These are phyloP conservation scores for Alauda arvensis DNA, from an alignment of 2,797 vertebrate genomes.

Conservation along the genomic window DNA sequence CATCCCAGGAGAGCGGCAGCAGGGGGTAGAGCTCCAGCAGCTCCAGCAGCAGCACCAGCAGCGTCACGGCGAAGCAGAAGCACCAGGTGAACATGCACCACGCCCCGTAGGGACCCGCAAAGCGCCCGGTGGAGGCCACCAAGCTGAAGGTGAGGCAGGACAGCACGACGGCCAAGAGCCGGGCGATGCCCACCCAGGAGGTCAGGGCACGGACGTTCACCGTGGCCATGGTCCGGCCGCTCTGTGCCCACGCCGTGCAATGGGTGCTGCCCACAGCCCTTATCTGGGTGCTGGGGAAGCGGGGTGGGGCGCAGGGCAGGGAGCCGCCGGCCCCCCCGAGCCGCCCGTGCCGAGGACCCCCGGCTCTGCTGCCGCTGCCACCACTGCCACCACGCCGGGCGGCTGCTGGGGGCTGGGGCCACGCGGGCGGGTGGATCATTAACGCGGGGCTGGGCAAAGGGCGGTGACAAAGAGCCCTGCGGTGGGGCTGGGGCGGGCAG, in stretches of 20 bases:
- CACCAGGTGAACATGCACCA: constrained; percentile 90
- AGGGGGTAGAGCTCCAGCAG: constrained; percentile 56
- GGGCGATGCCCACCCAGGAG: constrained; percentile 73
- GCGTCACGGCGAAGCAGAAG: constrained; percentile 77
- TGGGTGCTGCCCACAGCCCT: background rate
- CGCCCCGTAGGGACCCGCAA: background rate
- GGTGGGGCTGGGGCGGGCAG: background rate
- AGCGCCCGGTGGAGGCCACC: constrained; percentile 59
- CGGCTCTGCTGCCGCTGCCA: background rate
- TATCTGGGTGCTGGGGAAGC: background rate
- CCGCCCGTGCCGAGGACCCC: background rate
- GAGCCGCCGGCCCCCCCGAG: background rate
- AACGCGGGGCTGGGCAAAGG: background rate
- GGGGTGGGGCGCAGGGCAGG: background rate
- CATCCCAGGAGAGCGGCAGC: constrained; percentile 83
- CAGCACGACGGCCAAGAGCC: constrained; percentile 73
- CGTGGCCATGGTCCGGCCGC: background rate
- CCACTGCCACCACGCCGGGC: accelerated
- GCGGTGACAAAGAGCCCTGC: background rate
- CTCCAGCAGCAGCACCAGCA: constrained; percentile 79
- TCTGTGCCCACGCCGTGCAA: background rate
- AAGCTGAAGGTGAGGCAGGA: constrained; percentile 82
- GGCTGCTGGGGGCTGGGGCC: background rate
- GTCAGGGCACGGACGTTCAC: constrained; percentile 63
- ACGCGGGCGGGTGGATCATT: background rate